Evolutionary conservation across 2,888 invertebrate species (phyloP).

Genomic region (Caenorhabditis becei): DNA sequence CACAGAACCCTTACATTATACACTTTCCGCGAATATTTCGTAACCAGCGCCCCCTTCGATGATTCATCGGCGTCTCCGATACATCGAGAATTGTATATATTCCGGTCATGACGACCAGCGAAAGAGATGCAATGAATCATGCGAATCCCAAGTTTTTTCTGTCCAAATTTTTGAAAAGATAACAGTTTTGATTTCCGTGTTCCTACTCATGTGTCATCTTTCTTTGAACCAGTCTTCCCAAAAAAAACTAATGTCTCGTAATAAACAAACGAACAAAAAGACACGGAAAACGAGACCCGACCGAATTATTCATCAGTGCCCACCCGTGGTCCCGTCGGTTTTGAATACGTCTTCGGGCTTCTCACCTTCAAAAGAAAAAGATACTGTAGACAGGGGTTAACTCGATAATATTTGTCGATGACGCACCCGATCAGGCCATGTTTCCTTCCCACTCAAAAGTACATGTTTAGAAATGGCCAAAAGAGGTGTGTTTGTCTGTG

Average conservation of each 20-base stretch:
- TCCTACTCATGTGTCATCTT: conserved; percentile 16
- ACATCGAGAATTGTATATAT: conserved; percentile 54
- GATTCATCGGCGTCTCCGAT: conserved; percentile 39
- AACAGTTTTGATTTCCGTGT: conserved; percentile 10
- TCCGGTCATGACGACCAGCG: conserved; percentile 45
- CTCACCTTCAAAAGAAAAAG: background rate
- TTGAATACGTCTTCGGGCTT: background rate
- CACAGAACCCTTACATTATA: conserved; percentile 5
- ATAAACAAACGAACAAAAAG: conserved; percentile 11
- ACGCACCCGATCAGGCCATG: conserved; percentile 44
- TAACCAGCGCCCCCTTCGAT: conserved; percentile 21
- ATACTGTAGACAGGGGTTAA: conserved; percentile 12
- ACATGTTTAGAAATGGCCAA: conserved; percentile 31
- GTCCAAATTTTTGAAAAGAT: conserved; percentile 7
- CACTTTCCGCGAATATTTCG: conserved; percentile 29
- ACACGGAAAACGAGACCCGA: background rate
- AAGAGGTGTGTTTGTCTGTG: background rate
- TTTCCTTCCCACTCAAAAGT: conserved; percentile 43
- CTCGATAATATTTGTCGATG: conserved; percentile 38
- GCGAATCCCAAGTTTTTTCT: conserved; percentile 14
- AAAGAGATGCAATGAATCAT: conserved; percentile 39
- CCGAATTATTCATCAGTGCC: conserved; percentile 3
- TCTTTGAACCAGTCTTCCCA: background rate
- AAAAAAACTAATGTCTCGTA: background rate
- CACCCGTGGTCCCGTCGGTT: conserved; percentile 1